These are phyloP conservation scores for Myiagra hebetior DNA, from an alignment of 2,113 vertebrate genomes.

Conservation along the genomic window DNA sequence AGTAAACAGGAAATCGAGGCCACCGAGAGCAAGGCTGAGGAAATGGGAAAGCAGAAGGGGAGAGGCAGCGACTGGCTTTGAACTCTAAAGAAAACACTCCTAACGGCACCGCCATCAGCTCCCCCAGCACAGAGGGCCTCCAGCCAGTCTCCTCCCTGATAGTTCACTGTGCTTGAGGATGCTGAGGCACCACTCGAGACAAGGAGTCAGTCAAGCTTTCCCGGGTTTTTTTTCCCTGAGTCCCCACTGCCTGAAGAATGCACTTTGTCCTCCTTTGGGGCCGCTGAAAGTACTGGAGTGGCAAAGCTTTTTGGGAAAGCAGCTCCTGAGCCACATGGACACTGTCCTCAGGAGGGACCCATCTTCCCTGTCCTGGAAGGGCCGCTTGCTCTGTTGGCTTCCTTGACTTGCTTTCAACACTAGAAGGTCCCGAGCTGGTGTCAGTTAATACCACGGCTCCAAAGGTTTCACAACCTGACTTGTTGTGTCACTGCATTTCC, in stretches of 20 bases:
- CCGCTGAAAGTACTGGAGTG: neutral
- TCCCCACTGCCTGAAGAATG: neutral
- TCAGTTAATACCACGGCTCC: neutral
- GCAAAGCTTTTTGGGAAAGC: neutral
- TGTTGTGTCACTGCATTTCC: neutral
- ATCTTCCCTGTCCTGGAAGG: neutral
- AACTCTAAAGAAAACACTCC: neutral
- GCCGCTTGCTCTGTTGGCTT: neutral
- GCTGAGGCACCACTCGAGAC: neutral
- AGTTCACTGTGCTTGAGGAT: accelerated
- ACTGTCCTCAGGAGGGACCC: neutral
- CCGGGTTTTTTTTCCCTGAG: accelerated
- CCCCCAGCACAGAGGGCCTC: neutral
- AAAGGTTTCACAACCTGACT: neutral
- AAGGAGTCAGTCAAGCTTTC: neutral
- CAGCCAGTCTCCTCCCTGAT: neutral
- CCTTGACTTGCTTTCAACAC: neutral
- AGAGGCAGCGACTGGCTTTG: neutral
- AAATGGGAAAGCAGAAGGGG: neutral
- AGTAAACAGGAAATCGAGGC: conserved; percentile 16
- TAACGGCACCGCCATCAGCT: accelerated
- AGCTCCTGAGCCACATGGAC: accelerated
- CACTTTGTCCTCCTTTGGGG: neutral
- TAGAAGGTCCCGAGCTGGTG: neutral
- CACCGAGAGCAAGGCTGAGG: neutral